phyloP scores from a whole-genome alignment of 2,797 vertebrate species.

The Protosalanx chinensis region DNA sequence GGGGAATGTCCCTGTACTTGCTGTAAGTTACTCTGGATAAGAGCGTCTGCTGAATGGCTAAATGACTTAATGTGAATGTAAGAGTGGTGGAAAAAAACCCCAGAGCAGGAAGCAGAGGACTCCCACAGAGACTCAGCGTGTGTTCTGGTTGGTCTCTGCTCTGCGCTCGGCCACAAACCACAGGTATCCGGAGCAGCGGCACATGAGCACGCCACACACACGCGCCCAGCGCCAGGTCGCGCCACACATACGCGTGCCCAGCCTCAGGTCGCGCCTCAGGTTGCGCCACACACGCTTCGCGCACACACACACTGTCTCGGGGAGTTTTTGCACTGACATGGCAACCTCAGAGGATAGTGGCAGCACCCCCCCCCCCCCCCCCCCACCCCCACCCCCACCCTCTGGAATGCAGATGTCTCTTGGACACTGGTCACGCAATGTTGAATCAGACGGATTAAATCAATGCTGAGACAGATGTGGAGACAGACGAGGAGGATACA shows the following conservation, averaged over 20 bases:
- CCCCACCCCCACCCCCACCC: background rate
- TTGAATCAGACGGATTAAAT: background rate
- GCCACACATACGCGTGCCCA: background rate
- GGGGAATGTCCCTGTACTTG: too few relatives aligned
- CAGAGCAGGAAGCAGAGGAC: slow-evolving; percentile 4
- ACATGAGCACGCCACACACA: too few relatives aligned
- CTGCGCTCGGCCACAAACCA: background rate
- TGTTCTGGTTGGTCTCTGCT: slow-evolving; percentile 10
- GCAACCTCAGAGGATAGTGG: slow-evolving; percentile 1
- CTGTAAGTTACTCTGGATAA: too few relatives aligned
- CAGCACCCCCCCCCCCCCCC: too few relatives aligned
- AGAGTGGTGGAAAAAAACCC: background rate
- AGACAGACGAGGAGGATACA: background rate
- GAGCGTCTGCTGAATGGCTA: too few relatives aligned
- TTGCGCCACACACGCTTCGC: background rate
- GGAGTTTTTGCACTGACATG: slow-evolving; percentile 2
- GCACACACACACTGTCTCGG: too few relatives aligned
- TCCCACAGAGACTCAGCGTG: slow-evolving; percentile 13
- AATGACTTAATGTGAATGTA: too few relatives aligned
- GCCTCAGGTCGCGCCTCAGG: background rate
- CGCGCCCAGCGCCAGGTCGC: background rate
- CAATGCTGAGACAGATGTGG: background rate
- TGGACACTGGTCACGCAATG: background rate
- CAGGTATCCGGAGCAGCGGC: background rate
- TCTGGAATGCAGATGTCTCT: background rate